Base-by-base conservation (phyloP, 2,888 invertebrate species). In the Leptarthrus brevirostris region DNA sequence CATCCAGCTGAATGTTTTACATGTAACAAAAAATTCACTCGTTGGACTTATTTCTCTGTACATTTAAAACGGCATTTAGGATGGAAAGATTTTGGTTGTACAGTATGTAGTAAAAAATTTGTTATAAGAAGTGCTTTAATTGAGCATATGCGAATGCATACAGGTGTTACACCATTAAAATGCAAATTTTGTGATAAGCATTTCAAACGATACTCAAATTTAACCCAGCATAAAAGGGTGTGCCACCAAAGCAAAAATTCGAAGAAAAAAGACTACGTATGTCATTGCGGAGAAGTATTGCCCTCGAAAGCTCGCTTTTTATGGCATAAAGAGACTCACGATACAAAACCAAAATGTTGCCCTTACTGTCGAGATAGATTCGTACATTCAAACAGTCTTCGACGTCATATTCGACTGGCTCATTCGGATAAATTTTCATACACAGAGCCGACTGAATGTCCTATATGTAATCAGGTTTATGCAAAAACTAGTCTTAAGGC, bases 291-390 rank as follows among this genome's bases (percentile, higher is more conserved):
- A 47, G 91, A 92, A 78, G 90, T 94, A 74, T 90, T 93, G 84
- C 93, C 93, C 80, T 93, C 94, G 69, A 91, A 92, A 81, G 93
- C 93, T 78, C 94, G 94, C 84, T 88, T 94, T 78, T 89, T 89
- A 2, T 94, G 94, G 93, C 95, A 96, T 86, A 90, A 91, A 80
- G 95, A 95, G 85, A 92, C 92, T 3, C 95, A 95, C 86, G 93
- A 93, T 75, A 87, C 89, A 26, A 90, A 91, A 81, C 94, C 95
- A 34, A 93, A 94, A 83, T 90, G 93, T 54, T 96, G 96, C 84
- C 89, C 89, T 2, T 91, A 92, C 82, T 96, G 96, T 86, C 91
- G 91, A 81, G 94, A 95, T 86, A 92, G 94, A 80, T 96, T 95
- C 84, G 90, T 94, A 76, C 94, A 95, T 86, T 89, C 90, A 79